Base-by-base conservation (phyloP, 2,113 vertebrate genomes). In the Solea senegalensis region DNA sequence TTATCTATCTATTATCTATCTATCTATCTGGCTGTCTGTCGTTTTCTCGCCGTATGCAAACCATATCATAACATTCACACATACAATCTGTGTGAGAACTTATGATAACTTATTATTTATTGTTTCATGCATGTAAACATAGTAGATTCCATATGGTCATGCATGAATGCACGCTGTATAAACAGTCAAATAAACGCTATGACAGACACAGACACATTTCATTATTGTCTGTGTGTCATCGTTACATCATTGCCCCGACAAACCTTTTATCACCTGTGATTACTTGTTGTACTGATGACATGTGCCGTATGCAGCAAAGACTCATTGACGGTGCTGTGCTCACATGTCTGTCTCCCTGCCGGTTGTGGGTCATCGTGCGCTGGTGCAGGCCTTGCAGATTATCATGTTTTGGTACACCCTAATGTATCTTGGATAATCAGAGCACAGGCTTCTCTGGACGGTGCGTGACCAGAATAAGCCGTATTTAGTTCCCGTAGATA, bases 381-480 rank as follows among this genome's bases (percentile, higher is more conserved):
- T 76, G 76, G 74, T 76, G 78, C 70, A 79, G 62, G 58, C 44
- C 57, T 46, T 54, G 49, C 70, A 86, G 80, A 87, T 89, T 71
- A 87, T 83, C 64, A 54, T 82, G 80, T 79, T 86, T 76, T 81
- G 60, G 54, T 71, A 63, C 52, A 66, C 66, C 69, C 77, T 80
- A 72, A 80, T 78, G 78, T 67, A 78, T 74, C 75, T 69, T 65
- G 76, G 58, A 74, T 83, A 76, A 81, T 82, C 69, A 79, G 80
- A 58, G 49, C 62, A 34, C 9, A 16, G 61, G 50, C 72, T 51
- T 73, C 58, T 53, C 43, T 50, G 46, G 44, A 13, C 21, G 1
- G 55, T 26, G 49, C 52, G 52, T 71, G 64, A 81, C 62, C 58
- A 51, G 49, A 86, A 82, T 82, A 69, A 73, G 75, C 75, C 75